Percentiles rank a stretch among this genome's conserved stretches.
Conservation (phyloP, 1,140 invertebrate genomes). For the Pogonus chalceus region DNA sequence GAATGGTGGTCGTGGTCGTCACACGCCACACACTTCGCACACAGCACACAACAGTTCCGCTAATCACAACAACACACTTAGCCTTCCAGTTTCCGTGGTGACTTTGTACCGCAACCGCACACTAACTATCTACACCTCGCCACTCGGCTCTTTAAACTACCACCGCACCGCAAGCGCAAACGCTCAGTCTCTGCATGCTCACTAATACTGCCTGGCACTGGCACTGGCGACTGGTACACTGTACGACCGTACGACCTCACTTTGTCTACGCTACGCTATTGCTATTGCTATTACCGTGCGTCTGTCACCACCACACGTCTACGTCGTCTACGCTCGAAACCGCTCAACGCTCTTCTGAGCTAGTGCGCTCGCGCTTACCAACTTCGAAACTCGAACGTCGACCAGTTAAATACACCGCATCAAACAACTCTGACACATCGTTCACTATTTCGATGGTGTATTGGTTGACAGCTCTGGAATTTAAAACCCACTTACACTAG, state of each 20-base stretch:
- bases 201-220: not conserved
- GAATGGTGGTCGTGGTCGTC: not conserved
- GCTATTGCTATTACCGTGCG: too few species aligned
- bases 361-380: too few species aligned
- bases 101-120: not conserved
- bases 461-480: not conserved
- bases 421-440: not conserved
- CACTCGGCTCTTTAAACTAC: not conserved
- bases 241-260: not conserved
- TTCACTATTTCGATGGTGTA: not conserved
- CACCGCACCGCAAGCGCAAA: too few species aligned
- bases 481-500: not conserved
- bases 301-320: not conserved
- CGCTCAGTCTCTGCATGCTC: not conserved
- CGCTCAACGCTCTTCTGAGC: too few species aligned
- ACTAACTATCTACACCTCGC: not conserved
- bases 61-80: not conserved
- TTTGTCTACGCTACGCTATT: not conserved
- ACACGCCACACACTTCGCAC: not conserved
- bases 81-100: not conserved
- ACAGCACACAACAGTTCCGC: slow-evolving; percentile 1
- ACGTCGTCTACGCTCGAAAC: not conserved
- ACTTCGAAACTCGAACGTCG: not conserved
- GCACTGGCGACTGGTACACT: too few species aligned
- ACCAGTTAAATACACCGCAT: not conserved